Evolutionary conservation across 2,797 vertebrate genomes (phyloP), one percentile per base, ranked within the genome.

Genomic region (Silurus aristotelis): DNA sequence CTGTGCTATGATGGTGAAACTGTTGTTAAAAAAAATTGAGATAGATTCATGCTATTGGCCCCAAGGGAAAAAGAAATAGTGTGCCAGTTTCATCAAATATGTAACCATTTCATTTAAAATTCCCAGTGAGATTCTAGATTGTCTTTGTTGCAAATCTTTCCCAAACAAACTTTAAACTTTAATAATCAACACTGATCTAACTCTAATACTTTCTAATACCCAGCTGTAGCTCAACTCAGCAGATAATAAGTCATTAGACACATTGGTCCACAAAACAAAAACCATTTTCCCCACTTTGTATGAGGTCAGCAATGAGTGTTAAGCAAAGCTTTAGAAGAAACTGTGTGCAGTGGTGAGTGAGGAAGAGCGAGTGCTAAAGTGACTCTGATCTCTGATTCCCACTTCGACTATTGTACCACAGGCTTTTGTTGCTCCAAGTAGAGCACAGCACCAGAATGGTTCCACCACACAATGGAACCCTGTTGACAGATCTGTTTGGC

Each of bases 401-500:
- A 64, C 38, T 60, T 27, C 19, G 81, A 61, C 91, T 89, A 93
- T 93, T 93, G 93, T 94, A 89, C 83, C 87, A n/a, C 22, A 10
- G 85, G 83, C 17, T 93, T 94, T 94, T 92, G 90, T 90, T 90
- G 93, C 88, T 91, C 90, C 84, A 72, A 83, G 80, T 89, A 90
- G 87, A 88, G 92, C 66, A 82, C 76, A 82, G 89, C 91, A 91
- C 89, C 89, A 93, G 91, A 93, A 90, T 73, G 87, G 89, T 90
- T 87, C 87, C 93, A 15, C 25, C 90, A 87, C 92, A 91, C 92
- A 87, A 84, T 27, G n/a, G 52, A 68, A 93, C 92, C 92, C 90
- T 90, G 89, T 86, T 89, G 92, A 93, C 94, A 93, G 89, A 93
- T 93, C 95, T 95, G 95, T 95, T 95, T 96, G 94, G 93, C 93